A percentile compares a stretch with the other conserved stretches of the same genome.
phyloP scores from a whole-genome alignment of 1,140 invertebrate species.

The Epicauta chinensis region DNA sequence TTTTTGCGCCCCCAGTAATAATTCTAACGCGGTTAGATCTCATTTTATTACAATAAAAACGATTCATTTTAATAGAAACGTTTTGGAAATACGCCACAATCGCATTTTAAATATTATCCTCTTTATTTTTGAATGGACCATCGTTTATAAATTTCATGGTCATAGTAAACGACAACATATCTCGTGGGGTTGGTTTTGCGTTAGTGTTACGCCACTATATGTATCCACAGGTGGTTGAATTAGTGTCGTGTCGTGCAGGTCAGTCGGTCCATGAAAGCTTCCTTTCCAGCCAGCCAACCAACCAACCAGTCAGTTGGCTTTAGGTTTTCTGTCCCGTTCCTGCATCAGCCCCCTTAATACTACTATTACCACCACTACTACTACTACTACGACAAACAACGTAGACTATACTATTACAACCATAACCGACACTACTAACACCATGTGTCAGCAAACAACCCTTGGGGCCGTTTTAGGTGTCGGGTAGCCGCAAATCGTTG shows the following conservation, averaged over 20 bases:
- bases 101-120: neutral
- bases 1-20: no score
- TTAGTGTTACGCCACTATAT: neutral
- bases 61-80: slow-evolving; percentile 2
- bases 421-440: no score
- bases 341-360: no score
- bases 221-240: slow-evolving; percentile 29
- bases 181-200: slow-evolving; percentile 7
- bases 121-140: neutral
- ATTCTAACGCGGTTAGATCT: no score
- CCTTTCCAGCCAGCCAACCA: slow-evolving; percentile 7
- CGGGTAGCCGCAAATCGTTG: slow-evolving; percentile 2
- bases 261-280: slow-evolving; percentile 4
- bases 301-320: neutral
- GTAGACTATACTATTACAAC: no score
- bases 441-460: no score
- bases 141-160: neutral
- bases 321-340: no score
- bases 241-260: slow-evolving; percentile 24
- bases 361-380: no score
- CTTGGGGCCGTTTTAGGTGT: neutral
- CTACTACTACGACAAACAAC: no score
- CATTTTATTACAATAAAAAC: neutral
- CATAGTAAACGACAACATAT: slow-evolving; percentile 6
- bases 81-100: neutral